Evolutionary conservation across 2,888 invertebrate genomes (phyloP), one percentile per base, ranked within the genome.

Genomic region (Trichacis sp.): DNA sequence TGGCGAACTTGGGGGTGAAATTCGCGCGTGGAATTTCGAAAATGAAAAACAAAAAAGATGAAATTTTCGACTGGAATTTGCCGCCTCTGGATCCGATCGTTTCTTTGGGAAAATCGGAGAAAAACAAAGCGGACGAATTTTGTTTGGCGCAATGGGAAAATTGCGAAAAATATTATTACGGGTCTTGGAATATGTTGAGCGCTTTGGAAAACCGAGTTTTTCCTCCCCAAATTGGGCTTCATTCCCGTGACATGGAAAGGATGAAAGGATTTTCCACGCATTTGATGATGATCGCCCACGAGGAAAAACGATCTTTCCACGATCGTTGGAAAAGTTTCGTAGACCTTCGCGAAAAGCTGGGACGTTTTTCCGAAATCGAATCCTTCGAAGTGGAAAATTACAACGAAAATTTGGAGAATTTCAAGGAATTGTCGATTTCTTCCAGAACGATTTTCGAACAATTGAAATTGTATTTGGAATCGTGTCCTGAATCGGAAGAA

Each of bases 231-330:
- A 88, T 91, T 72, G 96, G 97, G 74, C 84, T 97, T 46, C 94
- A 95, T 0, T 85, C 90, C 1, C 91, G 90, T 48, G 93, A 94
- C 74, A 89, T 94, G 49, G 95, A 96, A 73, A 88, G 96, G 50
- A 93, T 95, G 75, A 91, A 91, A 81, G 98, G 98, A 46, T 96
- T 92, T 80, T 88, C 93, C 0, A 89, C 91, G 14, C 93, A 96
- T 75, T 85, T 97, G 40, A 87, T 94, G 87, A 85, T 89, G 65
- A 77, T 91, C 46, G 89, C 90, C 0, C 89, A 90, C 70, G 85
- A 86, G 12, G 92, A 93, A 80, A 91, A 93, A 77, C 85, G 85
- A 66, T 85, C 87, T 0, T 85, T 93, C 30, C 87, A 89, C 0
- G 87, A 88, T 68, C 87, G 89, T 11, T 88, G 80, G 24, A 56